These are phyloP conservation scores for Eledone cirrhosa DNA, from an alignment of 2,888 invertebrate species.

Conservation along the genomic window DNA sequence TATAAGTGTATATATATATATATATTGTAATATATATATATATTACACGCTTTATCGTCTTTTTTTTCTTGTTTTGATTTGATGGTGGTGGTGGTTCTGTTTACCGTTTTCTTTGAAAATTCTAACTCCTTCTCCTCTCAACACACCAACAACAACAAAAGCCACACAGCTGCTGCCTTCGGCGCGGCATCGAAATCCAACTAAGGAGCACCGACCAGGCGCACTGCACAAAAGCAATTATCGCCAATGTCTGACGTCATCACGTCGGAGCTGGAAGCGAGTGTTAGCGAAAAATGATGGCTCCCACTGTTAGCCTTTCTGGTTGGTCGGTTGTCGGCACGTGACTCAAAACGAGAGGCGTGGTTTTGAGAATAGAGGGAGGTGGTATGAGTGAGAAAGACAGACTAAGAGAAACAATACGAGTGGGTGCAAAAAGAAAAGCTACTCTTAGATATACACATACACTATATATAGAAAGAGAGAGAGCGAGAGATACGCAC, in stretches of 20 bases:
- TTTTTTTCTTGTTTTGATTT: constrained; percentile 16
- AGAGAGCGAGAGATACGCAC: neutral
- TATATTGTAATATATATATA: too few relatives aligned
- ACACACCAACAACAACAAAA: constrained; percentile 27
- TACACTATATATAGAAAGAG: constrained; percentile 7
- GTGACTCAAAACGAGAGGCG: neutral
- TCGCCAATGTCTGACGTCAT: constrained; percentile 56
- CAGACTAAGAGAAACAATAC: neutral
- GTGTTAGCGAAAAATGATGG: constrained; percentile 40
- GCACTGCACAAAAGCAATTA: constrained; percentile 53
- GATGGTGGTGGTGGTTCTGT: neutral
- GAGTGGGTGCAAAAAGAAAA: constrained; percentile 29
- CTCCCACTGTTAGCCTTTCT: constrained; percentile 4
- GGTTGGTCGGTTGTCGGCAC: neutral
- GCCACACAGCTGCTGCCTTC: constrained; percentile 12
- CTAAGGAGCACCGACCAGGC: constrained; percentile 33
- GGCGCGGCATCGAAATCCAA: constrained; percentile 27
- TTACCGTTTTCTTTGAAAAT: neutral
- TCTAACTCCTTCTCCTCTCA: constrained; percentile 24
- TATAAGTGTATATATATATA: too few relatives aligned
- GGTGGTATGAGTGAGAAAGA: too few relatives aligned
- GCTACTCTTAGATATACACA: constrained; percentile 11
- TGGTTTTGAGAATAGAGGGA: too few relatives aligned
- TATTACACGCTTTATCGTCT: neutral
- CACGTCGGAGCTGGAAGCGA: constrained; percentile 46